Evolutionary conservation across 2,797 vertebrate genomes (phyloP).

Genomic region (Centroberyx gerrardi): DNA sequence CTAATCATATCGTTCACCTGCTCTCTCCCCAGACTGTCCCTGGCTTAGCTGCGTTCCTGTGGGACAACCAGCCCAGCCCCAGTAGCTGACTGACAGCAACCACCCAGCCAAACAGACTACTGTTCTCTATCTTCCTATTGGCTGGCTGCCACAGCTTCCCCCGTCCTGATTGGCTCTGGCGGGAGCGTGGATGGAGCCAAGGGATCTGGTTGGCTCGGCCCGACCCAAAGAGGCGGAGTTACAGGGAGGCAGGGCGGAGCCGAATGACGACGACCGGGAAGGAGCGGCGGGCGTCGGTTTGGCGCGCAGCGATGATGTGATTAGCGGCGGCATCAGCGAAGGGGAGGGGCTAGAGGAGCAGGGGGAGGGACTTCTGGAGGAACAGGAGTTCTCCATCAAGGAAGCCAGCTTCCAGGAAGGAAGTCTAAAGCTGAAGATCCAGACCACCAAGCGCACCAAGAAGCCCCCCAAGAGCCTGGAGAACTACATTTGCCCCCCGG

Average conservation of each 20-base stretch:
- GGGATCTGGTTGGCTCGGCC: slow-evolving; percentile 90
- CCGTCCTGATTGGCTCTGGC: slow-evolving; percentile 80
- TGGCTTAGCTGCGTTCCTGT: slow-evolving; percentile 83
- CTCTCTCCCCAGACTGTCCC: slow-evolving; percentile 82
- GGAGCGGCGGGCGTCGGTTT: slow-evolving; percentile 59
- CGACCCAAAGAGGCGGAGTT: slow-evolving; percentile 90
- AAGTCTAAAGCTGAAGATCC: slow-evolving; percentile 98
- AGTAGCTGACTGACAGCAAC: slow-evolving; percentile 76
- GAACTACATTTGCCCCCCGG: slow-evolving; percentile 99
- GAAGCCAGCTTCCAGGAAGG: slow-evolving; percentile 98
- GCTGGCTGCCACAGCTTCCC: slow-evolving; percentile 79
- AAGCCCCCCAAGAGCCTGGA: slow-evolving; percentile 98
- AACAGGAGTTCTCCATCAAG: slow-evolving; percentile 99
- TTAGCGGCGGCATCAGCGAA: slow-evolving; percentile 73
- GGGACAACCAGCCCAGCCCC: slow-evolving; percentile 78
- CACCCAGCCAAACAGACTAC: slow-evolving; percentile 62
- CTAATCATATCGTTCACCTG: slow-evolving; percentile 63
- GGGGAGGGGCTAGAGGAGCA: slow-evolving; percentile 92
- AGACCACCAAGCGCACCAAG: slow-evolving; percentile 98
- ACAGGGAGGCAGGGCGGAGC: slow-evolving; percentile 89
- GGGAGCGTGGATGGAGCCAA: slow-evolving; percentile 93
- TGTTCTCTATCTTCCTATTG: slow-evolving; percentile 68
- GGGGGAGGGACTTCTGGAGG: slow-evolving; percentile 88
- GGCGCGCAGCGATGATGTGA: slow-evolving; percentile 74
- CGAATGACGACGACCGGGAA: slow-evolving; percentile 81